phyloP scores from a whole-genome alignment of 2,113 vertebrate species.

The Tragelaphus imberbis region DNA sequence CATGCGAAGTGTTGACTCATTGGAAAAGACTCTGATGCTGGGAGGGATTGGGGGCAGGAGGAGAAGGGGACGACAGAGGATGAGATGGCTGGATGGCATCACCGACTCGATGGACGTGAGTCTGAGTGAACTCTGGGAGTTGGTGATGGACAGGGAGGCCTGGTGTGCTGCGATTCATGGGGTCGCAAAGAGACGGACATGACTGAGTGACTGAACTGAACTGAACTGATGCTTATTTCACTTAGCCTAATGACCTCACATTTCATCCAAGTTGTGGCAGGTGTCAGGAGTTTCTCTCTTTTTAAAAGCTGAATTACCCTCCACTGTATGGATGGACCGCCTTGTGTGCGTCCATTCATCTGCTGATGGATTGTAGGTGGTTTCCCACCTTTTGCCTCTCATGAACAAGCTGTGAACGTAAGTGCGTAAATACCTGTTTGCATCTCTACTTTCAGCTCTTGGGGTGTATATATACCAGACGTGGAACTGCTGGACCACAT shows the following conservation, averaged over 20 bases:
- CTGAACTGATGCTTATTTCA: background rate
- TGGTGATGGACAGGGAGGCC: too few relatives aligned
- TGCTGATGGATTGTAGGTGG: accelerated
- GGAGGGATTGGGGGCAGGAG: too few relatives aligned
- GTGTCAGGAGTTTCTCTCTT: background rate
- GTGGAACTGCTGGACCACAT: background rate
- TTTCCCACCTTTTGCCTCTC: accelerated
- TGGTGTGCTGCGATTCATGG: too few relatives aligned
- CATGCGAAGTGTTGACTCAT: too few relatives aligned
- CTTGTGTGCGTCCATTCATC: background rate
- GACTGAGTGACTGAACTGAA: too few relatives aligned
- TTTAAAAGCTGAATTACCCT: background rate
- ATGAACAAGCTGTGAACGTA: accelerated
- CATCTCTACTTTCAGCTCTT: background rate
- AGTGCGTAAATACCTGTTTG: accelerated
- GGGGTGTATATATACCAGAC: background rate
- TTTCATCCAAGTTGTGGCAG: background rate
- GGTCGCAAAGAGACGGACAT: too few relatives aligned
- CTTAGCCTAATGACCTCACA: accelerated
- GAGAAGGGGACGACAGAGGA: too few relatives aligned
- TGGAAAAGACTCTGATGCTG: too few relatives aligned
- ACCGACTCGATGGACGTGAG: too few relatives aligned
- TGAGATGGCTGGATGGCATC: too few relatives aligned
- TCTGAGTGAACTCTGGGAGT: too few relatives aligned
- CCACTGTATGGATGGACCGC: too few relatives aligned